Percentiles rank a stretch among this genome's conserved stretches.
phyloP scores from a whole-genome alignment of 2,888 invertebrate genomes.

The Troglohyphantes excavatus region DNA sequence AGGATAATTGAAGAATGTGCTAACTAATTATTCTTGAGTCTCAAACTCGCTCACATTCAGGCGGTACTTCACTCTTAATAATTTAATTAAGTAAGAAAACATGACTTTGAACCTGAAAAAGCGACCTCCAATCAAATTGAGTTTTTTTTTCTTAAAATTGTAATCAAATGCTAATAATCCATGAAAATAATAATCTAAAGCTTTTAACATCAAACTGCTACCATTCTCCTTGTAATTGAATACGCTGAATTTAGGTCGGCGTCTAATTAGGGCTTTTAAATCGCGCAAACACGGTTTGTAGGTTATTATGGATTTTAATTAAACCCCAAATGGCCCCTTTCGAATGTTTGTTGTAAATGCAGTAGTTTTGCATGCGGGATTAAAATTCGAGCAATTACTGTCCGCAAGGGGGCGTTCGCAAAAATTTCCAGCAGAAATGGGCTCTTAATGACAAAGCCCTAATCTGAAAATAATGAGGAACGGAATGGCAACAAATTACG shows the following conservation, averaged over 20 bases:
- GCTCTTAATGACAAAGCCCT: not conserved
- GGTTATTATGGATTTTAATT: slow-evolving; percentile 37
- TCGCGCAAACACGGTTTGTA: not conserved
- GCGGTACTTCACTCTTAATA: not conserved
- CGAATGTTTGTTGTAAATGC: not conserved
- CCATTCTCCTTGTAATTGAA: not conserved
- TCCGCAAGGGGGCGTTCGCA: not conserved
- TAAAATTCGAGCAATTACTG: slow-evolving; percentile 17
- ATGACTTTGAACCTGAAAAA: not conserved
- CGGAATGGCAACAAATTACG: not conserved
- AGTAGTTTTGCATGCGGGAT: not conserved
- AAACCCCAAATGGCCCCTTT: slow-evolving; percentile 33
- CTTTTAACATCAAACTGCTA: no score
- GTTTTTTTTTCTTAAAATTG: no score
- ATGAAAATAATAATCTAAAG: no score
- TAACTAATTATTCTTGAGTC: not conserved
- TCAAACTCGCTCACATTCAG: not conserved
- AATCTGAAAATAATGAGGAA: slow-evolving; percentile 22
- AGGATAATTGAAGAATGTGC: not conserved
- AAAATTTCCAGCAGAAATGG: not conserved
- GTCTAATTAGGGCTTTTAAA: not conserved
- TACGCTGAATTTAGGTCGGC: not conserved
- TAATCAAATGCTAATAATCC: no score
- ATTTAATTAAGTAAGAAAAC: slow-evolving; percentile 1
- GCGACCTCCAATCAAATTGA: no score